Percentiles rank a stretch among this genome's conserved stretches.
Evolutionary conservation across 2,113 vertebrate genomes (phyloP).

Genomic region (Eptesicus fuscus): DNA sequence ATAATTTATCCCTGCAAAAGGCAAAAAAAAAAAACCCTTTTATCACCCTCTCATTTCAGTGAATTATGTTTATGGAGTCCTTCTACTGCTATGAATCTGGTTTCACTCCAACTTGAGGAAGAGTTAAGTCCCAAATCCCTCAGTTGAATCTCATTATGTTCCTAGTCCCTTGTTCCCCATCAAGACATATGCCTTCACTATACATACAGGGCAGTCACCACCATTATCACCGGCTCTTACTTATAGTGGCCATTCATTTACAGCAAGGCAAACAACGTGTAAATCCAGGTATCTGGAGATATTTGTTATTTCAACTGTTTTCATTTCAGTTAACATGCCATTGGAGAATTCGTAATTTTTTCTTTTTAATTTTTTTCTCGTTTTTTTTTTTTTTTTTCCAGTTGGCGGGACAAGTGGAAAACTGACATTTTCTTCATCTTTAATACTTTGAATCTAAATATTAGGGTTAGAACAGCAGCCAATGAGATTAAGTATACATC

Average conservation of each 20-base stretch:
- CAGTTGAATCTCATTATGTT: conserved; percentile 58
- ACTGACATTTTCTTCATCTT: not conserved
- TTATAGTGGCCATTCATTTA: not conserved
- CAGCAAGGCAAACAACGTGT: not conserved
- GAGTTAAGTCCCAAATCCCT: conserved; percentile 56
- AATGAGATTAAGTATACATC: not conserved
- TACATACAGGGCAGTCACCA: not conserved
- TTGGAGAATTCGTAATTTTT: not conserved
- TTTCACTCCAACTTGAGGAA: conserved; percentile 63
- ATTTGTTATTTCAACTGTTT: conserved; percentile 35
- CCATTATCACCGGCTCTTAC: not conserved
- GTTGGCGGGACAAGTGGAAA: not conserved
- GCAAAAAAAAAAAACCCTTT: conserved; percentile 66
- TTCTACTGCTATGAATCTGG: conserved; percentile 66
- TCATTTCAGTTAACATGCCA: not conserved
- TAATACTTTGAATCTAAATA: not conserved
- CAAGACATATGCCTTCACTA: conserved; percentile 25
- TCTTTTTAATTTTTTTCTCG: not conserved
- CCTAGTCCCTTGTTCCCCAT: conserved; percentile 48
- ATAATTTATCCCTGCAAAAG: conserved; percentile 74
- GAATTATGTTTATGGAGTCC: conserved; percentile 74
- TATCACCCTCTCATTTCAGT: conserved; percentile 74
- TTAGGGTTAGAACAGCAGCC: not conserved
- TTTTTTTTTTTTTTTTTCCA: not conserved
- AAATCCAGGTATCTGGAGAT: not conserved